Evolutionary conservation across 2,113 vertebrate genomes (phyloP).

Genomic region (Odobenus rosmarus): DNA sequence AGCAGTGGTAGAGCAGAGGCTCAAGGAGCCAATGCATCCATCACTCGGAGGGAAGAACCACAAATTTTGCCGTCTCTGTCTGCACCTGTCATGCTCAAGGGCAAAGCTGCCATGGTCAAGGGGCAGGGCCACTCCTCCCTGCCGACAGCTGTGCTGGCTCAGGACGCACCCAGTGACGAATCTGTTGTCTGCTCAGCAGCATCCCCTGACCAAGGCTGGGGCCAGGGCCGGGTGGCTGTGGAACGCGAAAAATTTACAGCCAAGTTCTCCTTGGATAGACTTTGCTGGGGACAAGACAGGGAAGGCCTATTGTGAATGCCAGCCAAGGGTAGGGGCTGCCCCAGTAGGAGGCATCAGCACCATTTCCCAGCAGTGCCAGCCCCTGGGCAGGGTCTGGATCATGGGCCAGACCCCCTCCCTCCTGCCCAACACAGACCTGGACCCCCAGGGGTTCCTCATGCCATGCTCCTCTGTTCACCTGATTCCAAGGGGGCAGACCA

Average conservation of each 20-base stretch:
- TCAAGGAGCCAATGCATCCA: constrained; percentile 76
- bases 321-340: neutral
- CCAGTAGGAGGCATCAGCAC: neutral
- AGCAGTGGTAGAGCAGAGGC: constrained; percentile 60
- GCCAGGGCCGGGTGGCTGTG: constrained; percentile 62
- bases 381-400: neutral
- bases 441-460: neutral
- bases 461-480: no score
- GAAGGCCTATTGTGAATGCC: neutral
- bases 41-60: constrained; percentile 80
- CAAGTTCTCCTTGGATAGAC: constrained; percentile 43
- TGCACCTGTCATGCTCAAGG: constrained; percentile 86
- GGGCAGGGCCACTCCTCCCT: constrained; percentile 66
- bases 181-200: constrained; percentile 83
- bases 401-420: neutral
- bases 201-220: constrained; percentile 63
- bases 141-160: constrained; percentile 80
- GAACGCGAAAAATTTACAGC: constrained; percentile 65
- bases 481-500: neutral
- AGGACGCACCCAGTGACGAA: constrained; percentile 80
- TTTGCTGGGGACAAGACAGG: neutral
- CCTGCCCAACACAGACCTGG: neutral
- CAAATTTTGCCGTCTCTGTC: constrained; percentile 78
- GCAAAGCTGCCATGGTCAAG: constrained; percentile 70
- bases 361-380: neutral